These are phyloP conservation scores for Halictus ligatus DNA, from an alignment of 2,888 invertebrate genomes.

Conservation along the genomic window DNA sequence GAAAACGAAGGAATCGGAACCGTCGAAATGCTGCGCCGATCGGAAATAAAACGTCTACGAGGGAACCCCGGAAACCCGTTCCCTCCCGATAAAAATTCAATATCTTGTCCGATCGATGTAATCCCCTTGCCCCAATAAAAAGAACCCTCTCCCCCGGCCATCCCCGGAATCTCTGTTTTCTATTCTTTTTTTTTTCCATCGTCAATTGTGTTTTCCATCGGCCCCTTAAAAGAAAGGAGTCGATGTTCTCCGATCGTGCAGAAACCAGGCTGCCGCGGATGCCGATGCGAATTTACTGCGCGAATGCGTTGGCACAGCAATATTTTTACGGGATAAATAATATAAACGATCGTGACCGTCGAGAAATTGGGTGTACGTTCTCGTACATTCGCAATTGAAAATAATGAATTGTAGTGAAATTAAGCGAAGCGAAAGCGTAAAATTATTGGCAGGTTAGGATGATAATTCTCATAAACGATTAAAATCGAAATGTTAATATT, in stretches of 20 bases:
- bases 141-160: neutral
- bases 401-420: neutral
- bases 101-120: constrained; percentile 13
- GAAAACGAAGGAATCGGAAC: constrained; percentile 44
- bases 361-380: neutral
- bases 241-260: neutral
- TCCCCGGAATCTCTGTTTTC: neutral
- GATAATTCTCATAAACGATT: too few species aligned
- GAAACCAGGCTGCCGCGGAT: neutral
- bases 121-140: constrained; percentile 7
- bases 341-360: neutral
- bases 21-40: constrained; percentile 51
- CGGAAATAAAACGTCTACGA: constrained; percentile 30
- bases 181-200: neutral
- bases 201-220: neutral
- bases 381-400: neutral
- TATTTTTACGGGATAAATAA: neutral
- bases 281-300: neutral
- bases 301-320: neutral
- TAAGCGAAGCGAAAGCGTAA: neutral
- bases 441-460: too few species aligned
- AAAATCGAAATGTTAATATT: too few species aligned
- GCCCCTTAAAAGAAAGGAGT: neutral
- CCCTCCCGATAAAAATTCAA: constrained; percentile 2
- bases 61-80: neutral